Base-by-base conservation (phyloP, 92 coral and sea anemone genomes). In the Chrysogorgia sp. region DNA sequence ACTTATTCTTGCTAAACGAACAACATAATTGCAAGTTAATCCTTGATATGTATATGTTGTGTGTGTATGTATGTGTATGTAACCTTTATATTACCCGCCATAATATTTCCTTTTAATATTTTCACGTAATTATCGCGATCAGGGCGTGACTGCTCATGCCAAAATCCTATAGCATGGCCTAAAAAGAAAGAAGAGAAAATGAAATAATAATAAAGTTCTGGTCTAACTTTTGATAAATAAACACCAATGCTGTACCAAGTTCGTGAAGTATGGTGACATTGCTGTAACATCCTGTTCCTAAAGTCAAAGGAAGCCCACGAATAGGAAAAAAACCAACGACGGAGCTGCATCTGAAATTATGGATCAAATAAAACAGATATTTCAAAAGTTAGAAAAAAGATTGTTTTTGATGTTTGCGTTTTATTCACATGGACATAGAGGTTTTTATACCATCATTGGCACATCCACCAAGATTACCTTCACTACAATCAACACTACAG, bases 121-220 rank as follows among this genome's bases (percentile, higher is more conserved):
- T 31, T 6, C 0, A 72, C 79, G 41, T 53, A 72, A 34, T 21
- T 31, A 55, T 72, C 79, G 1, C 79, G 41, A 52, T 72, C 79
- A 0, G 79, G 79, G 31, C 79, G 32, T 52, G 65, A 53, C 19
- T 72, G 79, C 21, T 72, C 79, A 35, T 72, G 79, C 43, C 40
- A 72, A 41, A 72, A 72, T 34, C 79, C 79, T 19, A 72, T 72
- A 0, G 10, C 33, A 32, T 72, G 79, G 26, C 79, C 79, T 72
- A 32, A 4, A 72, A 19, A 30, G 9, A 63, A 29, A 28, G 28
- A n/a, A 72, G 17, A 30, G 3, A 22, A 60, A 41, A 41, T 13
- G 0, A 64, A 37, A 34, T 30, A 17, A 59, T 2, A 13, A 33
- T 12, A 63, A 63, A 19, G 10, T 29, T 29, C 40, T 19, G n/a